Conservation (phyloP, 2,888 invertebrate species). For the Calephelis perditalis region DNA sequence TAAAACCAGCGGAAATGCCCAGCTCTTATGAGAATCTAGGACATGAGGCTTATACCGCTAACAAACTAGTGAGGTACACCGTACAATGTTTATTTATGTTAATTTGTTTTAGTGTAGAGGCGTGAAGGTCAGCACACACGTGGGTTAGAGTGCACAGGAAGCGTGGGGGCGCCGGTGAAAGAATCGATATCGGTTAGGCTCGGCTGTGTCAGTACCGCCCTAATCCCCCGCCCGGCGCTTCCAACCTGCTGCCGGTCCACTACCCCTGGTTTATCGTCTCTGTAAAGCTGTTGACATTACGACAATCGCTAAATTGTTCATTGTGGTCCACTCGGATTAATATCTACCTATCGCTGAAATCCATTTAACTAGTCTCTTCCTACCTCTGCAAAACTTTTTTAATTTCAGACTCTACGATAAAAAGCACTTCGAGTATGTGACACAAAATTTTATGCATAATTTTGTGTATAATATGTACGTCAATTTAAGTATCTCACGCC, state of each 20-base stretch:
- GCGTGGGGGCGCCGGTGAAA: slow-evolving; percentile 30
- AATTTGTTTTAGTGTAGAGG: no score
- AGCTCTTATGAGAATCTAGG: no score
- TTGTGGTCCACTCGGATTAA: slow-evolving; percentile 11
- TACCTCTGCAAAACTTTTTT: no score
- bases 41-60: no score
- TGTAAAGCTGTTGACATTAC: slow-evolving; percentile 27
- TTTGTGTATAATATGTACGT: no score
- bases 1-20: no score
- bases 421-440: no score
- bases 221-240: slow-evolving; percentile 21
- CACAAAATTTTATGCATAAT: no score
- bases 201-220: slow-evolving; percentile 6
- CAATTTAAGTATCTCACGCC: neutral
- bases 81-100: no score
- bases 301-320: slow-evolving; percentile 18
- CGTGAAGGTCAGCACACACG: slow-evolving; percentile 37
- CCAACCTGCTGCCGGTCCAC: slow-evolving; percentile 19
- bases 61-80: no score
- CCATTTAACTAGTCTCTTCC: neutral
- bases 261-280: slow-evolving; percentile 25
- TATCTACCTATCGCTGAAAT: slow-evolving; percentile 9
- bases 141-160: slow-evolving; percentile 25
- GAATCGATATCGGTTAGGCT: slow-evolving; percentile 16
- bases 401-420: no score